phyloP scores from a whole-genome alignment of 2,113 vertebrate genomes.

The Megalops atlanticus region DNA sequence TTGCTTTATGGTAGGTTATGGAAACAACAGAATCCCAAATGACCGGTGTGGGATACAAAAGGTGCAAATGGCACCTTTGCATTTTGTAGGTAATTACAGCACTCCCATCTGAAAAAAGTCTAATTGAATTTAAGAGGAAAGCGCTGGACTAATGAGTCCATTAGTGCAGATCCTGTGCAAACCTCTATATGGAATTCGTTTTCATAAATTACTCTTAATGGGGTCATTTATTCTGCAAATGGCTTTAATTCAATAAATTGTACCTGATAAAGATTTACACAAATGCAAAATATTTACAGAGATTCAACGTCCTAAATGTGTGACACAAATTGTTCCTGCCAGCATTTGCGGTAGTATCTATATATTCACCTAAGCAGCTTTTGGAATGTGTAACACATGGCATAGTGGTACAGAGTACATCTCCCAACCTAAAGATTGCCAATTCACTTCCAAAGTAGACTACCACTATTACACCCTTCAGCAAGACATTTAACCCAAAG shows the following conservation, averaged over 20 bases:
- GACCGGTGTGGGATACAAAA: not conserved
- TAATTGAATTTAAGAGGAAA: constrained; percentile 28
- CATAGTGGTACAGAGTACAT: too few species aligned
- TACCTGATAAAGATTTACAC: constrained; percentile 5
- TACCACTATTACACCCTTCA: too few species aligned
- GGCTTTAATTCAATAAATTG: constrained; percentile 24
- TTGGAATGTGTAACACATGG: too few species aligned
- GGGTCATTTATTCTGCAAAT: constrained; percentile 17
- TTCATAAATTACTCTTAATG: constrained; percentile 37
- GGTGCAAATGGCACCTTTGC: constrained; percentile 11
- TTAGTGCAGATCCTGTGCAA: constrained; percentile 17
- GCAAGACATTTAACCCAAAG: too few species aligned
- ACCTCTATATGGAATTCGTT: constrained; percentile 20
- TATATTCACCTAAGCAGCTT: not conserved
- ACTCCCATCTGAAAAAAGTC: constrained; percentile 9
- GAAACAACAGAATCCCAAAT: not conserved
- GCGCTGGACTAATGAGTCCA: constrained; percentile 26
- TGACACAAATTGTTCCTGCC: not conserved
- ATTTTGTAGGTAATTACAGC: constrained; percentile 11
- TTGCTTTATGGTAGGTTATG: constrained; percentile 1
- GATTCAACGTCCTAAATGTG: not conserved
- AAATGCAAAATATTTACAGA: constrained; percentile 17
- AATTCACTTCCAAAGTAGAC: too few species aligned
- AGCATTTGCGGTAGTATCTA: not conserved
- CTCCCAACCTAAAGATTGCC: too few species aligned